A percentile compares a stretch with the other conserved stretches of the same genome.
These are phyloP conservation scores for Passerina amoena DNA, from an alignment of 2,113 vertebrate species.

Conservation along the genomic window DNA sequence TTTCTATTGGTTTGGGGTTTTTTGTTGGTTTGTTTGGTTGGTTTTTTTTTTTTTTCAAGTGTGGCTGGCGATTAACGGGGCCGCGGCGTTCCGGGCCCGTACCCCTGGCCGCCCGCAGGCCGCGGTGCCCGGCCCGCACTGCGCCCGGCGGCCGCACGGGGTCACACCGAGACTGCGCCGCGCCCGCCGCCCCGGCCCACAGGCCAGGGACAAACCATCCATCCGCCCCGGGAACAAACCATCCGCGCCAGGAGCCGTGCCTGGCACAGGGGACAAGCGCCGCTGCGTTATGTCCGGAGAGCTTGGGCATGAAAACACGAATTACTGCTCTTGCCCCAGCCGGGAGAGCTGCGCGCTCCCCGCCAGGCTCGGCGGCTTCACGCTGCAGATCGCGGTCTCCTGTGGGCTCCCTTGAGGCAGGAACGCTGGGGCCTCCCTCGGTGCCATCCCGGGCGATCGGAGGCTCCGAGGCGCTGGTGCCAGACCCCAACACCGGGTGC, in stretches of 20 bases:
- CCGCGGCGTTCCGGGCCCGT: accelerated
- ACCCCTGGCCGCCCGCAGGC: accelerated
- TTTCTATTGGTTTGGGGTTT: background rate
- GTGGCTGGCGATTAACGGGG: accelerated
- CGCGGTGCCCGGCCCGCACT: background rate
- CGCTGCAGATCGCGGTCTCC: background rate
- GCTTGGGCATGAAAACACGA: background rate
- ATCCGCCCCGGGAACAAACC: background rate
- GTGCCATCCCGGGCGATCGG: accelerated
- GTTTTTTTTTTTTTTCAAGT: too few species aligned
- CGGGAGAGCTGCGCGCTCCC: background rate
- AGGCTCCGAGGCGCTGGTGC: background rate
- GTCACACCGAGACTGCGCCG: constrained; percentile 19
- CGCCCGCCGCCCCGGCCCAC: background rate
- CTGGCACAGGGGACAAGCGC: accelerated
- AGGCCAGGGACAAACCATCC: background rate
- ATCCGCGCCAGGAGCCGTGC: background rate
- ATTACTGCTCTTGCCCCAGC: background rate
- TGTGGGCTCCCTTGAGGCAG: accelerated
- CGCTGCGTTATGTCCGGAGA: accelerated
- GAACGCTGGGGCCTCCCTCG: accelerated
- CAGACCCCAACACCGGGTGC: background rate
- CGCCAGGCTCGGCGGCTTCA: background rate
- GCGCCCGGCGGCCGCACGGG: constrained; percentile 31
- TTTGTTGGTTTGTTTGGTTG: too few species aligned